Evolutionary conservation across 2,113 vertebrate species (phyloP).

Genomic region (Halcyon malimbica): DNA sequence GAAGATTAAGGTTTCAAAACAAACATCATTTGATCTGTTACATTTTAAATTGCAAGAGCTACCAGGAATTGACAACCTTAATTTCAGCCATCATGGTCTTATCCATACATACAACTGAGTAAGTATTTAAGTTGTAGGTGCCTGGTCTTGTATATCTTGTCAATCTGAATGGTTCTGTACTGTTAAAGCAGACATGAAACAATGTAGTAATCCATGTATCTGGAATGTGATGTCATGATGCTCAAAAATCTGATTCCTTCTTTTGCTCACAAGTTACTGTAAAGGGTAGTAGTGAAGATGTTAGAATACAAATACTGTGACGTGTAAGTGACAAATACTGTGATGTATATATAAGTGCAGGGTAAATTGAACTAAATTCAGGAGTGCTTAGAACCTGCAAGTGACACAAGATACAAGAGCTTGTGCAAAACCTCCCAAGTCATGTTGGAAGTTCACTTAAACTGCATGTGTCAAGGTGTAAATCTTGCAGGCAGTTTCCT

Average conservation of each 20-base stretch:
- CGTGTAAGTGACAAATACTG: neutral
- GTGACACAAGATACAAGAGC: neutral
- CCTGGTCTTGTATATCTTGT: neutral
- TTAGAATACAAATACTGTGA: neutral
- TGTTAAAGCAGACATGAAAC: neutral
- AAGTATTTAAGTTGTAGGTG: neutral
- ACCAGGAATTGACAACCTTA: neutral
- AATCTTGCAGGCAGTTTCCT: neutral
- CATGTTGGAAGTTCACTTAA: neutral
- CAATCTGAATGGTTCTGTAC: neutral
- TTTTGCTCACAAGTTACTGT: neutral
- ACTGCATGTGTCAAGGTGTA: neutral
- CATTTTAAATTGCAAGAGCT: neutral
- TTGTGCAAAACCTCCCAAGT: neutral
- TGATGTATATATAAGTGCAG: neutral
- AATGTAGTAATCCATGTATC: neutral
- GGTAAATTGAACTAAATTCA: neutral
- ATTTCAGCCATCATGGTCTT: neutral
- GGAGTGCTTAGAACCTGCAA: neutral
- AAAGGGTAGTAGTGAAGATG: neutral
- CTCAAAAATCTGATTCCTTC: neutral
- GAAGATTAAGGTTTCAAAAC: neutral
- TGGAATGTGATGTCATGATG: neutral
- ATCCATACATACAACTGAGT: accelerated
- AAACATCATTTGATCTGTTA: neutral